Conservation (phyloP, 2,113 vertebrate species). For the Dicrurus megarhynchus region DNA sequence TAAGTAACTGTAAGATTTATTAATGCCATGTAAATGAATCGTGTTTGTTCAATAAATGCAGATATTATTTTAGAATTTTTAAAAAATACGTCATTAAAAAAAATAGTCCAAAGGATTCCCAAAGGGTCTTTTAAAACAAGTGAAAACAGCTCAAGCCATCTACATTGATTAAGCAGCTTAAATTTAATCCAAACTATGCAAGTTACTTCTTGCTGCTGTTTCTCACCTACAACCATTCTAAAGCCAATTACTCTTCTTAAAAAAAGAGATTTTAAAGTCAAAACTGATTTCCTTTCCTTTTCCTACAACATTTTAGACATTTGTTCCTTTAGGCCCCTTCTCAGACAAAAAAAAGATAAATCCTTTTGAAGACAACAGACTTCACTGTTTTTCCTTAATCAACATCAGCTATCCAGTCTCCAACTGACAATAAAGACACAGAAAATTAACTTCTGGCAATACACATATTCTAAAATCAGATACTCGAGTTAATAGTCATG, state of each 20-base stretch:
- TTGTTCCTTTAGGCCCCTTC: neutral
- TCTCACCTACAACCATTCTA: neutral
- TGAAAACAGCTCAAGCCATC: neutral
- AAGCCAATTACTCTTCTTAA: neutral
- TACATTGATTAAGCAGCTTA: neutral
- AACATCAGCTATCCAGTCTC: neutral
- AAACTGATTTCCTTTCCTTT: neutral
- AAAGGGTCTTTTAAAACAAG: neutral
- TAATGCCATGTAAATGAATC: neutral
- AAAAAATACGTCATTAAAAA: neutral
- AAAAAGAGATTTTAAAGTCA: neutral
- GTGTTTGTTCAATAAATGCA: neutral
- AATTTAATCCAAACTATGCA: neutral
- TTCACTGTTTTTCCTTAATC: neutral
- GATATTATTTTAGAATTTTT: neutral
- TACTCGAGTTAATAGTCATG: neutral
- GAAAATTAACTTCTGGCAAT: neutral
- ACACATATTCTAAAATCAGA: neutral
- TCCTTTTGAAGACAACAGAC: neutral
- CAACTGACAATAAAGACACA: neutral
- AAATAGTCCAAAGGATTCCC: neutral
- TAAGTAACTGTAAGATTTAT: neutral
- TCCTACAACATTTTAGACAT: neutral
- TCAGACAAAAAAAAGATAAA: neutral
- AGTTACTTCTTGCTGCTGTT: neutral